Conservation (phyloP, 2,888 invertebrate genomes). For the Luperina nickerlii region DNA sequence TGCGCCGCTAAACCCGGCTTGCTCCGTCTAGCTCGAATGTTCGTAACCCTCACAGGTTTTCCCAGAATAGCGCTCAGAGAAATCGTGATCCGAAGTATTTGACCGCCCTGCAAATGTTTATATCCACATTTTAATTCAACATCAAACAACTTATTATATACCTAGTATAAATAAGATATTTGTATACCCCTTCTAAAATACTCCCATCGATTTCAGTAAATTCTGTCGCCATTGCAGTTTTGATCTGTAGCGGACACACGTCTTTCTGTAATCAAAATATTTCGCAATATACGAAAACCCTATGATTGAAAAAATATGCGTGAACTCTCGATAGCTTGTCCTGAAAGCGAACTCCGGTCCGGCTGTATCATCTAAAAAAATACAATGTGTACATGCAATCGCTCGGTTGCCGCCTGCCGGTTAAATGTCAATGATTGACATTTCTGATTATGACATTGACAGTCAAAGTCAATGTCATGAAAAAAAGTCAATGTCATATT, state of each 20-base stretch:
- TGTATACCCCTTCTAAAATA: conserved; percentile 94
- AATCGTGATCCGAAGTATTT: conserved; percentile 95
- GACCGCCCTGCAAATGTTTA: conserved; percentile 93
- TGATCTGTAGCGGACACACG: conserved; percentile 13
- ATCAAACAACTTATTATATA: background rate
- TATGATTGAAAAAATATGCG: conserved; percentile 2
- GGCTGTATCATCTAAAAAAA: too few species aligned
- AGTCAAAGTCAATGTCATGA: too few species aligned
- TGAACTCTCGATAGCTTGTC: background rate
- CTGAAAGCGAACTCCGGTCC: background rate
- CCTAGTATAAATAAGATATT: conserved; percentile 66
- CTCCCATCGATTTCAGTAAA: conserved; percentile 94
- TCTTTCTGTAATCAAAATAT: background rate
- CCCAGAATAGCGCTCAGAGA: conserved; percentile 94
- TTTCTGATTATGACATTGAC: too few species aligned
- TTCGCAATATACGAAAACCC: conserved; percentile 23
- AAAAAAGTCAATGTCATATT: too few species aligned
- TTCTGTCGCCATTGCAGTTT: conserved; percentile 77
- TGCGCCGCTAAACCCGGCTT: conserved; percentile 96
- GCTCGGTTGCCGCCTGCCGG: conserved; percentile 9
- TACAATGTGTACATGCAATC: too few species aligned
- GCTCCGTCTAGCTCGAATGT: conserved; percentile 95
- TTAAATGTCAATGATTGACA: too few species aligned
- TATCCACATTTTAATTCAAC: conserved; percentile 16
- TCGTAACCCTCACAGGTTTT: conserved; percentile 93